Evolutionary conservation across 2,888 invertebrate genomes (phyloP).

Genomic region (Toxonevra muliebris): DNA sequence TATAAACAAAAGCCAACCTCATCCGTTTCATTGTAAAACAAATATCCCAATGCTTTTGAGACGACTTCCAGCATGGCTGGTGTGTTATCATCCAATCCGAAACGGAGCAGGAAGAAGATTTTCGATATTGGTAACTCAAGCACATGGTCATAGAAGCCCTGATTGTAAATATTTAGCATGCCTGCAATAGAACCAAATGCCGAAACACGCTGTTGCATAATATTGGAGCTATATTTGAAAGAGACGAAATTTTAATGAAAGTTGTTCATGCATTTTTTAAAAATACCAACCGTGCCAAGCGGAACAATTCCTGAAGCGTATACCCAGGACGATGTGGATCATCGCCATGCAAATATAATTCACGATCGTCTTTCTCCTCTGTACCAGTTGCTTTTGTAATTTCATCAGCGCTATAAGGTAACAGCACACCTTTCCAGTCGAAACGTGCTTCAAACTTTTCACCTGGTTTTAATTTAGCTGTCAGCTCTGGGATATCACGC

Average conservation of each 20-base stretch:
- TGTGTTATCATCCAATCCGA: conserved; percentile 86
- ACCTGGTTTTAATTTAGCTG: conserved; percentile 69
- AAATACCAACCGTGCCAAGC: conserved; percentile 70
- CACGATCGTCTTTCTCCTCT: conserved; percentile 66
- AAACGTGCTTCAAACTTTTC: conserved; percentile 82
- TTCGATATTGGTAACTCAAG: conserved; percentile 80
- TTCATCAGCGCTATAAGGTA: conserved; percentile 72
- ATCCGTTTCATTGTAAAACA: conserved; percentile 81
- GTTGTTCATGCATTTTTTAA: neutral
- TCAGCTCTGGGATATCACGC: conserved; percentile 71
- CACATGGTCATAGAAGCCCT: conserved; percentile 80
- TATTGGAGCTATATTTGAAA: conserved; percentile 68
- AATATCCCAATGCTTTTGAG: conserved; percentile 77
- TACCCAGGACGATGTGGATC: conserved; percentile 93
- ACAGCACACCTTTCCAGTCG: conserved; percentile 81
- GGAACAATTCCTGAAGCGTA: conserved; percentile 86
- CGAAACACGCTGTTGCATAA: conserved; percentile 84
- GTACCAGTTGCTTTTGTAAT: conserved; percentile 9
- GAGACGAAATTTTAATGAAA: neutral
- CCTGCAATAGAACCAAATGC: conserved; percentile 84
- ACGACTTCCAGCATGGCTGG: conserved; percentile 78
- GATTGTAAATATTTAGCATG: conserved; percentile 75
- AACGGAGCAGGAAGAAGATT: conserved; percentile 82
- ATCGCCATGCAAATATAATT: conserved; percentile 91
- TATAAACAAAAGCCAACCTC: conserved; percentile 68